A percentile compares a stretch with the other conserved stretches of the same genome.
Evolutionary conservation across 1,140 invertebrate species (phyloP).

Genomic region (Apis cerana): DNA sequence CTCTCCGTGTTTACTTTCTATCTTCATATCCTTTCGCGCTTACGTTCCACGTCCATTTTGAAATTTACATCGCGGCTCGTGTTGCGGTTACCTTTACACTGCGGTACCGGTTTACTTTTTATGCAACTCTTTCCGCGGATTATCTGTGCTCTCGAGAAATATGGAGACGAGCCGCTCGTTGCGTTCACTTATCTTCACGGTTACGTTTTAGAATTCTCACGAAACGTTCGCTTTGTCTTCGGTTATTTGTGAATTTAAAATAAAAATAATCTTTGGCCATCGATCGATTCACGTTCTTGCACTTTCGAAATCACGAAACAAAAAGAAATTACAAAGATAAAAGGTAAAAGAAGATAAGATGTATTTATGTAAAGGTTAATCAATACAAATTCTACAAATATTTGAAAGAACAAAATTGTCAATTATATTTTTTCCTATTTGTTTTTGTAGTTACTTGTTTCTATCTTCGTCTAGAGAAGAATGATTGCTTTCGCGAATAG

Average conservation of each 20-base stretch:
- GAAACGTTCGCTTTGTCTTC: background rate
- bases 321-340: too few relatives aligned
- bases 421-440: too few relatives aligned
- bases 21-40: slow-evolving; percentile 10
- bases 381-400: too few relatives aligned
- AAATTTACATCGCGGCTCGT: slow-evolving; percentile 1
- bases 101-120: background rate
- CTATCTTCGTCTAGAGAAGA: too few relatives aligned
- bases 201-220: background rate
- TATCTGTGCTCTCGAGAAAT: background rate
- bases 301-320: too few relatives aligned
- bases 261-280: too few relatives aligned
- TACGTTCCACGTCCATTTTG: slow-evolving; percentile 4
- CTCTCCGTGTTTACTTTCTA: slow-evolving; percentile 13
- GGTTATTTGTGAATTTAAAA: background rate
- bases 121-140: background rate
- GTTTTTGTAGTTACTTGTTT: too few relatives aligned
- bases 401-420: too few relatives aligned
- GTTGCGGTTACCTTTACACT: background rate
- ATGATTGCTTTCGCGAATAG: too few relatives aligned
- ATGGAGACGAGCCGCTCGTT: background rate
- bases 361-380: too few relatives aligned
- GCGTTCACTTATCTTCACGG: background rate
- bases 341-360: too few relatives aligned
- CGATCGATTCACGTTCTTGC: too few relatives aligned